Conservation (phyloP, 2,888 invertebrate species). For the Megastigmus dorsalis region DNA sequence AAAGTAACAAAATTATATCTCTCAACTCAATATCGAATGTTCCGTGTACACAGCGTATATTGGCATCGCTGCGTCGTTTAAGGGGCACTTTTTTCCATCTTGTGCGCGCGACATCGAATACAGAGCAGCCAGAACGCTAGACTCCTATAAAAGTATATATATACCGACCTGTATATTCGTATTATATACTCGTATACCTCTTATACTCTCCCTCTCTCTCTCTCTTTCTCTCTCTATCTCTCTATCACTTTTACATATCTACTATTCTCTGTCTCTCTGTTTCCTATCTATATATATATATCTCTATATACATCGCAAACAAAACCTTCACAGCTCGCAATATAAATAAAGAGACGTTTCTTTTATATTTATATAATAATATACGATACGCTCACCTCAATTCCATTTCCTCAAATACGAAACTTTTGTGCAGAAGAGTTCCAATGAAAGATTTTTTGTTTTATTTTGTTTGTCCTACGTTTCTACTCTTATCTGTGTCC, state of each 20-base stretch:
- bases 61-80: constrained; percentile 20
- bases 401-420: constrained; percentile 1
- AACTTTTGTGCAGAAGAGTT: too few species aligned
- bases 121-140: constrained; percentile 32
- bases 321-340: constrained; percentile 29
- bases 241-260: neutral
- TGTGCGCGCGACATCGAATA: constrained; percentile 6
- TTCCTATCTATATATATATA: neutral
- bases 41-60: neutral
- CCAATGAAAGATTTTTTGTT: too few species aligned
- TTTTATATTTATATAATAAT: constrained; percentile 45
- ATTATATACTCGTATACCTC: constrained; percentile 19
- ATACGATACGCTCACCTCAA: constrained; percentile 8
- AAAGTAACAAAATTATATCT: too few species aligned
- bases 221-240: constrained; percentile 38
- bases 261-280: constrained; percentile 44
- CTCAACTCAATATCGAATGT: too few species aligned
- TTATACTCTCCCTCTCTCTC: neutral
- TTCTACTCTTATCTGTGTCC: too few species aligned
- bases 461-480: too few species aligned
- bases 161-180: constrained; percentile 24
- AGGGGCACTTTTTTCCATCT: neutral
- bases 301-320: constrained; percentile 8
- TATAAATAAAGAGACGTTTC: constrained; percentile 21
- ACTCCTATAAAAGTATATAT: constrained; percentile 21